Percentiles rank a stretch among this genome's conserved stretches.
phyloP scores from a whole-genome alignment of 2,113 vertebrate species.

The Corynorhinus townsendii region DNA sequence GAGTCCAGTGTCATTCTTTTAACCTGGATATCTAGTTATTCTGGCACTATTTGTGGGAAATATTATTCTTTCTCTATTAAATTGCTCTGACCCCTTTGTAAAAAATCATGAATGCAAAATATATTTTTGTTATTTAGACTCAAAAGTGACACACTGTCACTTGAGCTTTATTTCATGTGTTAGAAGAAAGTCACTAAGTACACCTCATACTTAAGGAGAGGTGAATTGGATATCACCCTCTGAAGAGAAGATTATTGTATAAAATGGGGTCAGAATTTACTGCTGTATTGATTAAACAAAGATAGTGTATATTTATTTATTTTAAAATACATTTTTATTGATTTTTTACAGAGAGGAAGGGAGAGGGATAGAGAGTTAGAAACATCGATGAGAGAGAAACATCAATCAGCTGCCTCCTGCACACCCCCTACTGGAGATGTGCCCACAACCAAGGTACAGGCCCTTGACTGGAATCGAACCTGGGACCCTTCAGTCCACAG shows the following conservation, averaged over 20 bases:
- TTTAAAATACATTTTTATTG: too few relatives aligned
- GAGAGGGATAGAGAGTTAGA: too few relatives aligned
- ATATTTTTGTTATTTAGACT: not conserved
- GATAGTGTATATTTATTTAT: not conserved
- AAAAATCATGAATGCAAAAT: not conserved
- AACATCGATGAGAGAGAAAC: too few relatives aligned
- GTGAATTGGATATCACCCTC: not conserved
- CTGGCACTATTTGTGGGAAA: not conserved
- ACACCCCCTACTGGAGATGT: too few relatives aligned
- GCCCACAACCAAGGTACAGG: too few relatives aligned
- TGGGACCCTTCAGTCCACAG: too few relatives aligned
- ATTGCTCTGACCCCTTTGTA: not conserved
- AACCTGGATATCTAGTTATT: not conserved
- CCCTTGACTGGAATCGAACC: too few relatives aligned
- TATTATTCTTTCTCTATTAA: not conserved
- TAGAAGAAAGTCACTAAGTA: not conserved
- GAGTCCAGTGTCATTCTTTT: not conserved
- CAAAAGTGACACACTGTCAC: not conserved
- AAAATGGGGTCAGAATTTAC: not conserved
- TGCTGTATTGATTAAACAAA: not conserved
- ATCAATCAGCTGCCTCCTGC: too few relatives aligned
- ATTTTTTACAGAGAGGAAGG: too few relatives aligned
- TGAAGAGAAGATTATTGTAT: not conserved
- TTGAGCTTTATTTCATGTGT: not conserved
- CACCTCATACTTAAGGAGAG: not conserved